Evolutionary conservation across 2,797 vertebrate genomes (phyloP), one percentile per base, ranked within the genome.

Genomic region (Garrulus glandarius): DNA sequence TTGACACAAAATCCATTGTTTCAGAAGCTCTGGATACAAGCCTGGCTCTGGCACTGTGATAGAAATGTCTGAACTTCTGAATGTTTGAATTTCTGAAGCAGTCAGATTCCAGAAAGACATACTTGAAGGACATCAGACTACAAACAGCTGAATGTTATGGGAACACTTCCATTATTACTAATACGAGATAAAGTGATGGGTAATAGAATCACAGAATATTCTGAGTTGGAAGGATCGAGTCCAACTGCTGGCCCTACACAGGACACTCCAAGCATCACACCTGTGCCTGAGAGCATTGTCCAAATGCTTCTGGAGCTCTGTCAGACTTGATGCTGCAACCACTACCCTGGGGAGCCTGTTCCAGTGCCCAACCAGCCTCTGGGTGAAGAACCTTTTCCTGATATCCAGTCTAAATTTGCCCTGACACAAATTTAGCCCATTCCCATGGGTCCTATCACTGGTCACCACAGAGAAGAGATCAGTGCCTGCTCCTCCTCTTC

Each of bases 1-100:
- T 63, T 84, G 56, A 85, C 63, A 80, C 32, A 86, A 84, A 92
- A 86, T 87, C 29, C n/a, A 60, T 74, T 84, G 49, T 76, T 97
- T 84, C 50, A 30, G 47, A 86, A 86, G 8, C 6, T 86, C 49
- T 70, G 56, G 30, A 27, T 69, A 7, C 8, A 61, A 47, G 16
- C 21, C 65, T 82, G 36, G 15, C 37, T 85, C 47, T 80, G 41
- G 5, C 23, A 43, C 8, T 71, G 1, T n/a, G 37, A 56, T 19
- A 71, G 47, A 88, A 86, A 80, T 46, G 6, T 57, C 47, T 65
- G 56, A 83, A 79, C 29, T 83, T 70, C 24, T 39, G 27, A 84
- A 68, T 26, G 39, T 74, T 13, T 81, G 19, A n/a, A 52, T 68
- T 89, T 87, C 46, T 80, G 55, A 56, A 77, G 37, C 24, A 71